Evolutionary conservation across 2,888 invertebrate genomes (phyloP), one percentile per base, ranked within the genome.

Genomic region (Choristoneura rosaceana): DNA sequence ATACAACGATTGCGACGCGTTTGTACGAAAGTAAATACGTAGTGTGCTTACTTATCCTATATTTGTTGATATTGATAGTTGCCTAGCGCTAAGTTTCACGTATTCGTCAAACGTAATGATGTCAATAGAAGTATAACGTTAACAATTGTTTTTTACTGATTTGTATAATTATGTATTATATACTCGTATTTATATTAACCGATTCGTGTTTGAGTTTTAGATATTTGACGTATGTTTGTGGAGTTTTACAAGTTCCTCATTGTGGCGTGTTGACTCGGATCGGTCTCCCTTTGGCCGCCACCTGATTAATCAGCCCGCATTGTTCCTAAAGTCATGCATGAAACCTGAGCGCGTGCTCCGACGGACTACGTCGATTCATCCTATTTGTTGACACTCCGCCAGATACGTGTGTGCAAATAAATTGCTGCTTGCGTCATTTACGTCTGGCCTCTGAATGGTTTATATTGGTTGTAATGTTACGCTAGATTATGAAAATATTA

Each of bases 221-320:
- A 25, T 25, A 55, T 25, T 55, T 55, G 55, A 55, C 55, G 55
- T 55, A 55, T 55, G 10, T 55, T 55, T 55, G 25, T 25, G 55
- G 25, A 55, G 55, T 55, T 25, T 55, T 25, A 55, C 55, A 55
- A 25, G 25, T 4, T 55, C 7, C 25, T 1, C 55, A 25, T 55
- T 55, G 55, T 12, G 12, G 55, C 25, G 10, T 55, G 25, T 55
- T 55, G 55, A 25, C 55, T 55, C 25, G 55, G 55, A 0, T 55
- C 25, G 55, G 55, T 12, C 25, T 25, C 25, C 55, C 55, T 55
- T 25, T 34, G 45, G 33, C 7, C 17, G 34, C 33, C 67, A 67
- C 34, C 45, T 59, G 55, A 59, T 43, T 67, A 67, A 59, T 59
- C 45, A 67, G 34, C n/a, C 33, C 38, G 33, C 38, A 66, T 58